Base-by-base conservation (phyloP, 1,140 invertebrate genomes). In the Conus betulinus region DNA sequence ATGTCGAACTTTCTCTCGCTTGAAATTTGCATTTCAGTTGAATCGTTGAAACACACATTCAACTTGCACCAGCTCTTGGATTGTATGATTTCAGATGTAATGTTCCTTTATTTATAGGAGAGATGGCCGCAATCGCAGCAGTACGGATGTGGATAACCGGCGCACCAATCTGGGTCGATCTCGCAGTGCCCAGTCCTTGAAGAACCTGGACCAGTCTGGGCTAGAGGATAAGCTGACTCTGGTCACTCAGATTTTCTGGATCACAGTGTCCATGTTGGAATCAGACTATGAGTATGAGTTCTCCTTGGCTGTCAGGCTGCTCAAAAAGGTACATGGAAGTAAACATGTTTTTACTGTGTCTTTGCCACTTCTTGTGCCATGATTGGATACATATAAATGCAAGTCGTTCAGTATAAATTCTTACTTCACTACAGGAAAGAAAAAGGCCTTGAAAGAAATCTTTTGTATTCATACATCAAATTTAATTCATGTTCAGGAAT, bases 201-300 rank as follows among this genome's bases (percentile, higher is more conserved):
- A 96, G 92, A 96, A 95, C 91, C 92, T 96, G 97, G 93, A 94
- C 84, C 91, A 93, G 67, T 81, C 89, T 20, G 93, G 92, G 7
- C 90, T 91, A 4, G 98, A 99, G 93, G 98, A 99, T 94, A 98
- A 98, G 94, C 97, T 98, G 95, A 98, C 98, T 11, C 98, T 99
- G 63, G 96, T 99, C 55, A 97, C 98, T 0, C 99, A 99, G 93
- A 96, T 99, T 63, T 99, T 99, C 94, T 99, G 99, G 98, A 96
- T 99, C 87, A 98, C 98, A 2, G 97, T 99, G 10, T 99, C 98
- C 0, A 95, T 99, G 51, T 96, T 99, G 79, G 99, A 99, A 94
- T 99, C 98, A 0, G 98, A 99, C 95, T 99, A 99, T 94, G 99
- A 99, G 93, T 98, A 99, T 95, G 99, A 99, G 95, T 99, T 99